A percentile compares a stretch with the other conserved stretches of the same genome.
phyloP scores from a whole-genome alignment of 2,888 invertebrate genomes.

The Rosalia funebris region DNA sequence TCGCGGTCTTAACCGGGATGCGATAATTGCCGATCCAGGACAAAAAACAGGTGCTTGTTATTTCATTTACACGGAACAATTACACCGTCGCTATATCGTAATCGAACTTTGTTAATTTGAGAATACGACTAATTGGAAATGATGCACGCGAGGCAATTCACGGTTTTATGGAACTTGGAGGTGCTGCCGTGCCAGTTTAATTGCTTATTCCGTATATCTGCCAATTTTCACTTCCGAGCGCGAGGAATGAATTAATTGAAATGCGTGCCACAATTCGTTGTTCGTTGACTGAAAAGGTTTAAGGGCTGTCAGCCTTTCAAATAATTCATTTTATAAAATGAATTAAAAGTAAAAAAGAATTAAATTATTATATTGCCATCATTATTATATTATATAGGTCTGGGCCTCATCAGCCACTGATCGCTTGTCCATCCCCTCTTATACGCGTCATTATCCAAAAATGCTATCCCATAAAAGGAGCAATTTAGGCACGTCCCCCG shows the following conservation, averaged over 20 bases:
- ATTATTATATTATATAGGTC: too few species aligned
- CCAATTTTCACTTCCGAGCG: background rate
- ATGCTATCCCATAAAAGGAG: too few species aligned
- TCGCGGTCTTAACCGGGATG: constrained; percentile 11
- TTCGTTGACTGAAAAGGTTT: too few species aligned
- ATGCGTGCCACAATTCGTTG: too few species aligned
- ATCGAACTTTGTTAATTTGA: constrained; percentile 9
- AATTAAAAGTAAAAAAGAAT: too few species aligned
- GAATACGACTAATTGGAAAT: constrained; percentile 11
- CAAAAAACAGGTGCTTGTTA: constrained; percentile 29
- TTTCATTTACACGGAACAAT: constrained; percentile 18
- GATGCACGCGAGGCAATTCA: background rate
- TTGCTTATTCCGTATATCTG: constrained; percentile 1
- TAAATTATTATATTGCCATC: too few species aligned
- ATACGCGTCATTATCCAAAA: too few species aligned
- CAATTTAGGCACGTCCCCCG: too few species aligned
- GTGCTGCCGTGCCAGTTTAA: background rate
- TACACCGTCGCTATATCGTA: constrained; percentile 9
- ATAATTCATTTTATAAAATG: too few species aligned
- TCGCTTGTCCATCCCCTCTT: too few species aligned
- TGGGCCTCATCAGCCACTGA: too few species aligned
- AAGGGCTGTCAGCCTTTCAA: too few species aligned
- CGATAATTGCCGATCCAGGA: constrained; percentile 20
- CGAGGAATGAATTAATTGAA: constrained; percentile 1
- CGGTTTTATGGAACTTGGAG: constrained; percentile 7